Percentiles rank a stretch among this genome's conserved stretches.
phyloP scores from a whole-genome alignment of 2,113 vertebrate species.

The Poeciliopsis occidentalis region DNA sequence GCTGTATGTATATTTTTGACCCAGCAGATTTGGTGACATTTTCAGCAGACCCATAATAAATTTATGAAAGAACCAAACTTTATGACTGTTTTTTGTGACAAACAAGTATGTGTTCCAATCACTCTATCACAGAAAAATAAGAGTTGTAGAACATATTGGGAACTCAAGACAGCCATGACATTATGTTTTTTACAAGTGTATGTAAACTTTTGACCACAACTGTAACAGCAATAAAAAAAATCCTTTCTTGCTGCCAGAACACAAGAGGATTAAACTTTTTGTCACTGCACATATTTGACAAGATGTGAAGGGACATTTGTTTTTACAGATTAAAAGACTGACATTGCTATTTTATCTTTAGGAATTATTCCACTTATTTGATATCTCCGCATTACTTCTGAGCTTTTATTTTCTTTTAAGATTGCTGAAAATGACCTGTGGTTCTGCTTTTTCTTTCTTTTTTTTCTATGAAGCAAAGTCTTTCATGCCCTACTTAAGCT shows the following conservation, averaged over 20 bases:
- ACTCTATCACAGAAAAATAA: too few relatives aligned
- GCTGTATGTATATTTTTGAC: too few relatives aligned
- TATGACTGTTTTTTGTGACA: too few relatives aligned
- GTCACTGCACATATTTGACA: background rate
- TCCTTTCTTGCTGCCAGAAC: background rate
- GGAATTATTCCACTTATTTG: constrained; percentile 22
- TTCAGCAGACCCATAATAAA: too few relatives aligned
- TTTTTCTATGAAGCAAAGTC: constrained; percentile 46
- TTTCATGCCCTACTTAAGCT: constrained; percentile 66
- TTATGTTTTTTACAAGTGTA: too few relatives aligned
- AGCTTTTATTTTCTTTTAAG: constrained; percentile 5
- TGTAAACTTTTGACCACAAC: too few relatives aligned
- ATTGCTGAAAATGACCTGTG: constrained; percentile 38
- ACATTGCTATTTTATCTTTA: background rate
- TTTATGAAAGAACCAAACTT: too few relatives aligned
- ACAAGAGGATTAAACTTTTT: background rate
- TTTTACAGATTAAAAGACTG: background rate
- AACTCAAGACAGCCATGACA: too few relatives aligned
- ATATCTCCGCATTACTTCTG: constrained; percentile 10
- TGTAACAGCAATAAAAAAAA: background rate
- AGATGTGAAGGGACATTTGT: too few relatives aligned
- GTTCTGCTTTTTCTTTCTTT: constrained; percentile 18
- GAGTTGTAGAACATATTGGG: too few relatives aligned
- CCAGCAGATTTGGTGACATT: too few relatives aligned
- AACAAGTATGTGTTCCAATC: too few relatives aligned